phyloP scores from a whole-genome alignment of 1,140 invertebrate species.

The Eumaeus atala region DNA sequence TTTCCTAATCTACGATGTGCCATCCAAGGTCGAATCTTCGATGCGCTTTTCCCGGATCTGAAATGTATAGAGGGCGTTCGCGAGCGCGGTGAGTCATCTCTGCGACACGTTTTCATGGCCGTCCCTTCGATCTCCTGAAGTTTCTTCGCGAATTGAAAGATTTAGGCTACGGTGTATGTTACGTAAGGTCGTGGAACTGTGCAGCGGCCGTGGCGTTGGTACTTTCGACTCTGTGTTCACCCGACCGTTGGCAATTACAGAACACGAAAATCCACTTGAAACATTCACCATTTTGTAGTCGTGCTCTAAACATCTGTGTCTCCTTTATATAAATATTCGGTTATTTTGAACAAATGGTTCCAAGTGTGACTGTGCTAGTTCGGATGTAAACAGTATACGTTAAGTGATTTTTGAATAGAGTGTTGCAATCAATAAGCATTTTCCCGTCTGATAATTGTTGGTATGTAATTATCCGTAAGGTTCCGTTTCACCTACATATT shows the following conservation, averaged over 20 bases:
- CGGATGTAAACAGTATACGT: background rate
- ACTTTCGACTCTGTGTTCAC: constrained; percentile 60
- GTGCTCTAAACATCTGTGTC: constrained; percentile 40
- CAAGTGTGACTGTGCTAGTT: constrained; percentile 15
- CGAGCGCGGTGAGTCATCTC: constrained; percentile 63
- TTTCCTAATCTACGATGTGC: constrained; percentile 22
- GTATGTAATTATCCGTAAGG: constrained; percentile 3
- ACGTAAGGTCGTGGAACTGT: constrained; percentile 60
- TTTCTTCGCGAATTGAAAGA: constrained; percentile 40
- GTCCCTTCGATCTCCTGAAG: constrained; percentile 55
- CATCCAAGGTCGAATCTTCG: constrained; percentile 43
- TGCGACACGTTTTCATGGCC: constrained; percentile 70
- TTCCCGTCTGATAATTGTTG: background rate
- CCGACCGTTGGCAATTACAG: constrained; percentile 51
- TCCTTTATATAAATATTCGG: constrained; percentile 16
- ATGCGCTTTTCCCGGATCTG: constrained; percentile 44
- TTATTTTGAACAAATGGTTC: constrained; percentile 1
- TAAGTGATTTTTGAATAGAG: background rate
- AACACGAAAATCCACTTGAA: constrained; percentile 61
- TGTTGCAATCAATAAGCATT: constrained; percentile 5
- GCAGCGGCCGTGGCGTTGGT: constrained; percentile 53
- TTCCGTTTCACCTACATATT: constrained; percentile 3
- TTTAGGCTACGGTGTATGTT: constrained; percentile 58
- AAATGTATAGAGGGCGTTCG: constrained; percentile 53
- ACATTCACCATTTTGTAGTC: constrained; percentile 67